phyloP scores from a whole-genome alignment of 2,113 vertebrate genomes.

The Fukomys damarensis region DNA sequence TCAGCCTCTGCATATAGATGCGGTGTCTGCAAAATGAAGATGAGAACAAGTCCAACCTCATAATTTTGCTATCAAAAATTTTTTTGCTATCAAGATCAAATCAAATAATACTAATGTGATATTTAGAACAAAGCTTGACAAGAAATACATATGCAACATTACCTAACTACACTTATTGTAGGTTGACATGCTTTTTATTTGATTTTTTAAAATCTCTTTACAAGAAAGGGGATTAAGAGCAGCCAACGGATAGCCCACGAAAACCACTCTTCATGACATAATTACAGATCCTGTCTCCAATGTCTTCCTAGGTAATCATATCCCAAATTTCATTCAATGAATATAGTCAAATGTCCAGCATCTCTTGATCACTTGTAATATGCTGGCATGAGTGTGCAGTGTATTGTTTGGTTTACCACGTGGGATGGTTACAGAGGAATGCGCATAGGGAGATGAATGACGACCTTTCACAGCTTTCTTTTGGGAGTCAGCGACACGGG shows the following conservation, averaged over 20 bases:
- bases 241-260: neutral
- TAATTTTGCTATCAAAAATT: neutral
- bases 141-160: neutral
- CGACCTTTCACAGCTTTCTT: rapidly evolving
- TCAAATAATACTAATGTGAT: neutral
- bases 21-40: neutral
- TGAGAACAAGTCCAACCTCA: neutral
- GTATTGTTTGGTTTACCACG: neutral
- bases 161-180: neutral
- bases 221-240: neutral
- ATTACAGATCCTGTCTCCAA: neutral
- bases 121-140: neutral
- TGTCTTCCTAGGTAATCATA: neutral
- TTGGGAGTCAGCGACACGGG: neutral
- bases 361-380: neutral
- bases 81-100: neutral
- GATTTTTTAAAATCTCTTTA: neutral
- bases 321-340: neutral
- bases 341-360: neutral
- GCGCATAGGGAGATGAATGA: rapidly evolving
- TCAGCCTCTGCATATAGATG: neutral
- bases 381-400: neutral
- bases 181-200: neutral
- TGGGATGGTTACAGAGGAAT: neutral
- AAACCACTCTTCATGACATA: neutral